Evolutionary conservation across 2,113 vertebrate genomes (phyloP), one percentile per base, ranked within the genome.

Genomic region (Pituophis catenifer): DNA sequence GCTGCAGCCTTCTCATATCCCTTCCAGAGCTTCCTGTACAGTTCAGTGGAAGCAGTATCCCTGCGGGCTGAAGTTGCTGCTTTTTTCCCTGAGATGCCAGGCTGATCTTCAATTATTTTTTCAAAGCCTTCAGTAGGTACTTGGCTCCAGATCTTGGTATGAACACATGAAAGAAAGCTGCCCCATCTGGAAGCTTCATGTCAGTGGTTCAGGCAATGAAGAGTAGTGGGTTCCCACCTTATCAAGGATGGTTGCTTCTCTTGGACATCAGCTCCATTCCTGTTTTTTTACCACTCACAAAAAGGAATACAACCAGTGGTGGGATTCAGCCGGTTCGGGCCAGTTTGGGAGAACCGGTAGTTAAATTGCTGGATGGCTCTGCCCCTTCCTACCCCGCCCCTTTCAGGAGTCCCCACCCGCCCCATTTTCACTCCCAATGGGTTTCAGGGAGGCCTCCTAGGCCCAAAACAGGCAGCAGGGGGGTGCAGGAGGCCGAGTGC

Each of bases 101-200:
- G 19, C 81, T 92, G 87, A 44, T 50, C 8, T 92, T 48, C 17
- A 8, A 3, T 57, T 53, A 59, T 93, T 93, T 21, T 3, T 91
- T 92, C 92, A 89, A 59, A 57, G 91, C 85, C 48, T 0, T 9
- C 10, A 13, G 50, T 1, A 29, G 59, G 9, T 24, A 21, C 48
- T 21, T 11, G 70, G 21, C 53, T 62, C 85, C 8, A 9, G 0
- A 19, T 55, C 24, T 48, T 95, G 93, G 92, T 87, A 65, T 89
- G 93, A 75, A 92, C 89, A 92, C 95, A 89, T 95, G 94, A 95
- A 94, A 88, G 94, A 95, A 94, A 89, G 94, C 88, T 94, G 95
- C 17, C 94, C 87, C 26, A 23, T 23, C 9, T 48, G 91, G 94
- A 95, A 93, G 94, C 94, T 94, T 93, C 94, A 94, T 90, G 93